Evolutionary conservation across 2,888 invertebrate species (phyloP), one percentile per base, ranked within the genome.

Genomic region (Proisotoma minuta): DNA sequence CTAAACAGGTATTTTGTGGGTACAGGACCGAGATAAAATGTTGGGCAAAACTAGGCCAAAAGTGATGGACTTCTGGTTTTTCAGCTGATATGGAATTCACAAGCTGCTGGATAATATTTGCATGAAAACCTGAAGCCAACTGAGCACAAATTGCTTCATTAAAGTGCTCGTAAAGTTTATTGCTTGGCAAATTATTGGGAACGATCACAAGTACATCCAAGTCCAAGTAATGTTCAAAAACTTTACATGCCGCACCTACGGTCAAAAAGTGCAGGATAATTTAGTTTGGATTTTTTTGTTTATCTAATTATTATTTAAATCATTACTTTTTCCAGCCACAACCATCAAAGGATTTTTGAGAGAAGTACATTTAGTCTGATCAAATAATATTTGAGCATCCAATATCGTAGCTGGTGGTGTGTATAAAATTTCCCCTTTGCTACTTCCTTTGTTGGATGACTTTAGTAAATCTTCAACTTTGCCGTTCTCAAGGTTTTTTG

Each of bases 1-100:
- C 84, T 75, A 90, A 88, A 3, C 83, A 79, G 52, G 84, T 80
- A 60, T 81, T 83, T 74, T 83, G 82, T 18, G 88, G 84, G 75
- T 89, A 87, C 48, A 88, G 81, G 70, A 87, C 82, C 10, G 90
- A 88, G 22, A 92, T 77, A 74, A 90, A 87, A 77, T 91, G 89
- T 1, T 88, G 87, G 73, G 87, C 82, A 68, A 84, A 83, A 66
- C 79, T 77, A 12, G 88, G 87, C 68, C 84, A 83, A 76, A 88
- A 92, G 77, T 93, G 92, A 76, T 84, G 84, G 49, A 85, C 84
- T 77, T 85, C 82, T 18, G 88, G 86, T 57, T 72, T 72, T 39
- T 68, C 68, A 5, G 73, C 73, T 22, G 63, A 64, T 47, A 73
- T 73, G n/a, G 73, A 73, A 40, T 72, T 68, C 2, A 54, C 65